Conservation (phyloP, 2,888 invertebrate species). For the Callyntrura guangdongensis region DNA sequence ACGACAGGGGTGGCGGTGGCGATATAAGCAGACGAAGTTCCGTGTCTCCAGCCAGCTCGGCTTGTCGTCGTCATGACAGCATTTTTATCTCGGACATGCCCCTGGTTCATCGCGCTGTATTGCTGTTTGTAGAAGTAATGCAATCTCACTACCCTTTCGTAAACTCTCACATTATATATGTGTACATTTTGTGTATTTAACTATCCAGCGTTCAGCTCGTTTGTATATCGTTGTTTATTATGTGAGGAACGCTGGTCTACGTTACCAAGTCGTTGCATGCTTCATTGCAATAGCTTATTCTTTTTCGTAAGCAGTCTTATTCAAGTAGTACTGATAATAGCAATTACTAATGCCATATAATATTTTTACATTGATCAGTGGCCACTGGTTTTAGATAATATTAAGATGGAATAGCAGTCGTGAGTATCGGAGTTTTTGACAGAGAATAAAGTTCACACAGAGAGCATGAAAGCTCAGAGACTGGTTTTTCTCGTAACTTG, state of each 20-base stretch:
- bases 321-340: neutral
- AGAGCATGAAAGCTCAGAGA: slow-evolving; percentile 21
- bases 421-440: neutral
- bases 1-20: slow-evolving; percentile 74
- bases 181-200: neutral
- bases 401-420: neutral
- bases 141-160: slow-evolving; percentile 43
- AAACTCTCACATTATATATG: neutral
- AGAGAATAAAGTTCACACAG: neutral
- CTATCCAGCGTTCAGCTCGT: neutral
- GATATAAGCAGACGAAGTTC: slow-evolving; percentile 86
- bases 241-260: neutral
- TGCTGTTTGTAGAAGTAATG: slow-evolving; percentile 86
- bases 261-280: slow-evolving; percentile 38
- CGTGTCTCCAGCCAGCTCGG: slow-evolving; percentile 86
- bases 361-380: slow-evolving; percentile 65
- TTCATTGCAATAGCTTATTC: slow-evolving; percentile 48
- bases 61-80: slow-evolving; percentile 86
- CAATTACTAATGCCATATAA: neutral
- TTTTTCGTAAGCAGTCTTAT: slow-evolving; percentile 36
- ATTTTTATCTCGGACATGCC: slow-evolving; percentile 86
- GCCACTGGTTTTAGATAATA: slow-evolving; percentile 71
- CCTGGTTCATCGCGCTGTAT: slow-evolving; percentile 86
- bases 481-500: slow-evolving; percentile 26
- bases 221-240: slow-evolving; percentile 1